phyloP scores from a whole-genome alignment of 2,888 invertebrate species.

The Tetanocera ferruginea region DNA sequence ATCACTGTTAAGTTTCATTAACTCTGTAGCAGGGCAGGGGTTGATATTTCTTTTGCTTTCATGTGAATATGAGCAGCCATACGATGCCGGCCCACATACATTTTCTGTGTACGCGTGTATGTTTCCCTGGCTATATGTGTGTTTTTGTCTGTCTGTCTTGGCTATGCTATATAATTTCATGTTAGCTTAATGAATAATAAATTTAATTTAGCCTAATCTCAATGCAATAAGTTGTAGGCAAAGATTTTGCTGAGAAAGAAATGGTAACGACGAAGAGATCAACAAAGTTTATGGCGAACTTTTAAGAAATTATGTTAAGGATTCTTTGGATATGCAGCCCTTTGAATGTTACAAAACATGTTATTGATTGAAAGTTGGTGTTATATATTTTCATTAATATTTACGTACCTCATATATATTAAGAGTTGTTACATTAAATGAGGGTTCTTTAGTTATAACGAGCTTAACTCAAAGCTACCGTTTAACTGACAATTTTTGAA shows the following conservation, averaged over 20 bases:
- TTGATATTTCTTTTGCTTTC: neutral
- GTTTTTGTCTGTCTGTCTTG: neutral
- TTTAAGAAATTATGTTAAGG: too few relatives aligned
- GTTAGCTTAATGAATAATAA: slow-evolving; percentile 10
- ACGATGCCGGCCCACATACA: neutral
- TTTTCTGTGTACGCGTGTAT: neutral
- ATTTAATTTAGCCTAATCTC: neutral
- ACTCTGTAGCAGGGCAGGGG: neutral
- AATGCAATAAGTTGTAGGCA: neutral
- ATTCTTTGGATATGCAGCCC: neutral
- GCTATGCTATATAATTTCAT: neutral
- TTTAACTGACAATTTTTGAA: too few relatives aligned
- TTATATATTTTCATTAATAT: neutral
- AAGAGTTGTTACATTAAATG: too few relatives aligned
- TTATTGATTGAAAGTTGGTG: neutral
- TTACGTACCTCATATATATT: too few relatives aligned
- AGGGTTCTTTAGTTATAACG: too few relatives aligned
- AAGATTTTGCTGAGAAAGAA: neutral
- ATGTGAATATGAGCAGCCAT: neutral
- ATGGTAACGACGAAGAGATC: too few relatives aligned
- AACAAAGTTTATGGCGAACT: too few relatives aligned
- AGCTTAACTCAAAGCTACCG: too few relatives aligned
- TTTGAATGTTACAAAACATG: neutral
- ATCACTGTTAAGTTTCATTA: slow-evolving; percentile 8
- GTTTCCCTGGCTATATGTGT: neutral